These are phyloP conservation scores for Neomorphus geoffroyi DNA, from an alignment of 2,797 vertebrate species.

Conservation along the genomic window DNA sequence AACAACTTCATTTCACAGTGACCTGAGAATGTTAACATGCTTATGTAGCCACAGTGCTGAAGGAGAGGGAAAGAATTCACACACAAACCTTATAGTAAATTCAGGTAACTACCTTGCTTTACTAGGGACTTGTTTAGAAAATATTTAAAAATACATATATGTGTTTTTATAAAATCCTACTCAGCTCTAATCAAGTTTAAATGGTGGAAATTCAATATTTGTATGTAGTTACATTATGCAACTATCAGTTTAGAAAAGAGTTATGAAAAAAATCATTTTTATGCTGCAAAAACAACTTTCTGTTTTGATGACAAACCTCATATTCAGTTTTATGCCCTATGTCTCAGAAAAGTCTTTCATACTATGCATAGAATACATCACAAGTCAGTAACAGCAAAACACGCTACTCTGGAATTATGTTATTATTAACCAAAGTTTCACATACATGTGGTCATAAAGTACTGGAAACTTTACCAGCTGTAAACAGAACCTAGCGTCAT, in stretches of 20 bases:
- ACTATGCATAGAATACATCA: background rate
- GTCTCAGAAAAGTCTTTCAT: background rate
- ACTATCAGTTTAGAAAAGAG: background rate
- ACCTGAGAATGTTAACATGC: background rate
- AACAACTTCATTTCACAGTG: background rate
- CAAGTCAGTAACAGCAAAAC: background rate
- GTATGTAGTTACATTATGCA: background rate
- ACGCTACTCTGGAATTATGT: background rate
- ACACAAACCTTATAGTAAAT: background rate
- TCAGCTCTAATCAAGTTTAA: background rate
- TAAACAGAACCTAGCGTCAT: background rate
- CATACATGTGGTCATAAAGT: background rate
- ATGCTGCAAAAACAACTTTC: background rate
- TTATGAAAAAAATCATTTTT: background rate
- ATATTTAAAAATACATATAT: background rate
- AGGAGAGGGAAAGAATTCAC: background rate
- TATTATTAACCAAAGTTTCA: slow-evolving; percentile 10
- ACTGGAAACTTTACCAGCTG: background rate
- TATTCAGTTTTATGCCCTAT: background rate
- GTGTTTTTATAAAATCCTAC: background rate
- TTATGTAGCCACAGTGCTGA: background rate
- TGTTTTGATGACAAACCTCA: background rate
- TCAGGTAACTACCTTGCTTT: background rate
- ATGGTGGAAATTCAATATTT: background rate
- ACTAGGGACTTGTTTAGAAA: background rate